These are phyloP conservation scores for Euura lappo DNA, from an alignment of 1,140 invertebrate species.

Conservation along the genomic window DNA sequence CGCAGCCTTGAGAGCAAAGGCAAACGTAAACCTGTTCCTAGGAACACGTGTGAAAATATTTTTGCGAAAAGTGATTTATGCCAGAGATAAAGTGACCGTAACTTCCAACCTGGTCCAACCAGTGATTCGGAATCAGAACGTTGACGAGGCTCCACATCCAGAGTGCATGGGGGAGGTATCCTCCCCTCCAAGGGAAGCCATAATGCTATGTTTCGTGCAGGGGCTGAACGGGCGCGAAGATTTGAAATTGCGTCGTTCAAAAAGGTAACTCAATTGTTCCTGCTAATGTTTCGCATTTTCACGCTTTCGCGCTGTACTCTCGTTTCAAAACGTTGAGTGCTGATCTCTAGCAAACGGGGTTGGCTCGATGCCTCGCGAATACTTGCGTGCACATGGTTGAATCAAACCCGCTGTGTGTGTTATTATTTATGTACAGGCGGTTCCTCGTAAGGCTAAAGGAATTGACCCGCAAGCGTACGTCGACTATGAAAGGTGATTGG, in stretches of 20 bases:
- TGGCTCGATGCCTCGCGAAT: too few species aligned
- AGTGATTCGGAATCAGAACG: not conserved
- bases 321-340: too few species aligned
- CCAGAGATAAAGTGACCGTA: conserved; percentile 4
- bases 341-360: too few species aligned
- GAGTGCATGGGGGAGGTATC: conserved; percentile 44
- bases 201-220: conserved; percentile 55
- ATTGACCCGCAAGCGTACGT: not conserved
- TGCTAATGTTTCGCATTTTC: not conserved
- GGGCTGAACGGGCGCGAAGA: conserved; percentile 49
- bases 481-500: not conserved
- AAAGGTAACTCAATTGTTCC: conserved; percentile 43
- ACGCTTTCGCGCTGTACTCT: too few species aligned
- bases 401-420: not conserved
- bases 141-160: not conserved
- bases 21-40: not conserved
- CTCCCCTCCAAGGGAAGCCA: conserved; percentile 38
- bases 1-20: not conserved
- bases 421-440: conserved; percentile 2
- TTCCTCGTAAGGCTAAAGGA: not conserved
- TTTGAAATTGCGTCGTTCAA: conserved; percentile 43
- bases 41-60: not conserved
- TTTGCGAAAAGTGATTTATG: conserved; percentile 7
- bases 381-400: too few species aligned
- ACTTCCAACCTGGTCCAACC: not conserved